Conservation (phyloP, 2,888 invertebrate genomes). For the Melitaea athalia region DNA sequence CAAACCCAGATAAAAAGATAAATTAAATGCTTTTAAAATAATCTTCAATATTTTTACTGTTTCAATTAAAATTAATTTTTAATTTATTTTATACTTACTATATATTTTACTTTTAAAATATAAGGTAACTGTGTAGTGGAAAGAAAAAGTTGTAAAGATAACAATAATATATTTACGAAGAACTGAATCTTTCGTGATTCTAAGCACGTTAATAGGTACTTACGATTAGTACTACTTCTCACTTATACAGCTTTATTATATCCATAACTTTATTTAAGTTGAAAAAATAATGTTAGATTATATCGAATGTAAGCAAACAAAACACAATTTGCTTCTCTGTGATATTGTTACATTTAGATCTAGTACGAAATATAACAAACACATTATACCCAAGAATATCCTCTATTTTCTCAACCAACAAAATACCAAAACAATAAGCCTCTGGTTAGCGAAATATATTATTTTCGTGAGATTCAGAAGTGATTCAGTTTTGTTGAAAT, state of each 20-base stretch:
- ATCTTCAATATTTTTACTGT: not conserved
- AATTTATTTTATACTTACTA: not conserved
- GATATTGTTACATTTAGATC: too few species aligned
- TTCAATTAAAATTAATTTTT: not conserved
- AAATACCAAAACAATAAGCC: not conserved
- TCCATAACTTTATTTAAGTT: too few species aligned
- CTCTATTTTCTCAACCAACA: slow-evolving; percentile 1
- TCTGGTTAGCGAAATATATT: not conserved
- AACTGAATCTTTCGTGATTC: too few species aligned
- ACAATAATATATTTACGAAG: too few species aligned
- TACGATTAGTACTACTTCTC: too few species aligned
- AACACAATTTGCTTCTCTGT: not conserved
- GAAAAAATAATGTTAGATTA: too few species aligned
- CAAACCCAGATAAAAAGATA: not conserved
- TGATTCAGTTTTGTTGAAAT: slow-evolving; percentile 26
- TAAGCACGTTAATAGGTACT: too few species aligned
- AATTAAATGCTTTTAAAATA: slow-evolving; percentile 1
- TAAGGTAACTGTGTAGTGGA: not conserved
- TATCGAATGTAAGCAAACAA: not conserved
- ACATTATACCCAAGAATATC: not conserved
- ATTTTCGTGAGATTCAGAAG: slow-evolving; percentile 4
- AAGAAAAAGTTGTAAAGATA: not conserved
- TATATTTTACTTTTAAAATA: not conserved
- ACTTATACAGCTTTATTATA: too few species aligned
- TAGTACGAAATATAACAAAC: not conserved